Evolutionary conservation across 2,888 invertebrate species (phyloP).

Genomic region (Temnothorax unifasciatus): DNA sequence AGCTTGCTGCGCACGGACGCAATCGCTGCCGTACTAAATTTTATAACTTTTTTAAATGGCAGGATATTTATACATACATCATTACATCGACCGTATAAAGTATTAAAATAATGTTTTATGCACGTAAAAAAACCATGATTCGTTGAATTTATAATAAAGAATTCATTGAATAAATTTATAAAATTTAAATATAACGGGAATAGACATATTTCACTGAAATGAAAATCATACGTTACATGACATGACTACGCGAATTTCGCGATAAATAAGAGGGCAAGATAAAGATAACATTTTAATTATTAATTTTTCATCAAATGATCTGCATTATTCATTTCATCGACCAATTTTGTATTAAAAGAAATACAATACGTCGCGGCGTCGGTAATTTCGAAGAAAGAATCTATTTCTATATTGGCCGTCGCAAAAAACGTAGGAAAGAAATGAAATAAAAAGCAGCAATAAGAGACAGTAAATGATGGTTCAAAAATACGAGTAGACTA

Average conservation of each 20-base stretch:
- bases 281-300: neutral
- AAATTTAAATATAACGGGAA: neutral
- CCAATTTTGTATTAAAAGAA: slow-evolving; percentile 3
- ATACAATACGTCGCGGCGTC: neutral
- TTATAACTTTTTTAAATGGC: slow-evolving; percentile 6
- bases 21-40: neutral
- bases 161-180: slow-evolving; percentile 1
- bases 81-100: neutral
- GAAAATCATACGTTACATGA: neutral
- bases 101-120: slow-evolving; percentile 2
- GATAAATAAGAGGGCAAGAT: neutral
- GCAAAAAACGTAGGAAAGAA: neutral
- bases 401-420: neutral
- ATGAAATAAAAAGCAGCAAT: neutral
- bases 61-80: neutral
- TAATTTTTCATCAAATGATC: neutral
- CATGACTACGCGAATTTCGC: neutral
- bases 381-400: neutral
- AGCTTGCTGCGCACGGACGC: neutral
- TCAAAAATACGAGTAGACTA: slow-evolving; percentile 25
- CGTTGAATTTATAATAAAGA: slow-evolving; percentile 24
- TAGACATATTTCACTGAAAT: neutral
- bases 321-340: neutral
- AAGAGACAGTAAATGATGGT: slow-evolving; percentile 25
- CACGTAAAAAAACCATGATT: neutral